Evolutionary conservation across 2,888 invertebrate genomes (phyloP).

Genomic region (Plebejus anna): DNA sequence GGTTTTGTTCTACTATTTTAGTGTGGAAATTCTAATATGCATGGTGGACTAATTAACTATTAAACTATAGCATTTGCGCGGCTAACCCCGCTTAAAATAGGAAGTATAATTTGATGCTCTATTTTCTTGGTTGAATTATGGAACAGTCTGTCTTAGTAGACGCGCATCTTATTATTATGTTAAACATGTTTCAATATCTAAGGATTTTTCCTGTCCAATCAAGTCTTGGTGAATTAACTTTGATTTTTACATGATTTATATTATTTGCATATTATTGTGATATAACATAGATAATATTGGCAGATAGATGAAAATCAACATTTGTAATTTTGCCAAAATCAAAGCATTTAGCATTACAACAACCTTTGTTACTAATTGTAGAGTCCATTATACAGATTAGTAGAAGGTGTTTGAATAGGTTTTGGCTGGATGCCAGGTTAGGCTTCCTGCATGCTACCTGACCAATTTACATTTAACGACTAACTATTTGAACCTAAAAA

Average conservation of each 20-base stretch:
- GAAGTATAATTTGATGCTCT: not conserved
- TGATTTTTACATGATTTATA: too few species aligned
- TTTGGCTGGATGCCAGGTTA: not conserved
- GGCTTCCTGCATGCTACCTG: constrained; percentile 9
- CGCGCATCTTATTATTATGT: not conserved
- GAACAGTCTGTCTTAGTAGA: not conserved
- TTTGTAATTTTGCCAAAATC: not conserved
- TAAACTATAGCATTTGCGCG: too few species aligned
- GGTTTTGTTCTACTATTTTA: not conserved
- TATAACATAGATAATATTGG: too few species aligned
- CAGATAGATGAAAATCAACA: too few species aligned
- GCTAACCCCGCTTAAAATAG: not conserved
- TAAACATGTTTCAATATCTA: not conserved
- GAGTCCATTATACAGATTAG: not conserved
- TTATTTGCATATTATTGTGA: too few species aligned
- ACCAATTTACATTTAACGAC: not conserved
- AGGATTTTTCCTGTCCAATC: too few species aligned
- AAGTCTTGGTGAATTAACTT: too few species aligned
- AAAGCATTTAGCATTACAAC: not conserved
- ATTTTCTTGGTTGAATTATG: not conserved
- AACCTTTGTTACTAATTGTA: not conserved
- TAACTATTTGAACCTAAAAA: not conserved
- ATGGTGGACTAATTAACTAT: too few species aligned
- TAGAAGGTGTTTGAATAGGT: not conserved
- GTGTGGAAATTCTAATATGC: too few species aligned